Conservation (phyloP, 2,113 vertebrate species). For the Vireo altiloquus region DNA sequence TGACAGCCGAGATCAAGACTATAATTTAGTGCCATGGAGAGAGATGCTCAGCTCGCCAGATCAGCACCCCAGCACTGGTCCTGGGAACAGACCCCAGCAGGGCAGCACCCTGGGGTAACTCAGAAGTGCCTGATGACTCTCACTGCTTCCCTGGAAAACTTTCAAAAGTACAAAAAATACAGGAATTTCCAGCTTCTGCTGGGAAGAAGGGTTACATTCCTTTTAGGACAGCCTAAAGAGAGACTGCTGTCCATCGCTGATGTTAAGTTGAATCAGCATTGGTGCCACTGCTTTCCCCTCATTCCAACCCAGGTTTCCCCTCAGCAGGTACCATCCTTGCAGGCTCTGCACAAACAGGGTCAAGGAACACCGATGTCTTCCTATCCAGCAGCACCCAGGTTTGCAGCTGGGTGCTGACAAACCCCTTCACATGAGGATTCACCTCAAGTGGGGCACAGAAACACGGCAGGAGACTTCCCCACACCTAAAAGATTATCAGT, state of each 20-base stretch:
- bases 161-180: neutral
- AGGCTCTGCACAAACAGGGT: neutral
- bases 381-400: neutral
- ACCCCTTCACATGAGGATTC: neutral
- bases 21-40: neutral
- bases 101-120: neutral
- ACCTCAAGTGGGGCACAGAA: neutral
- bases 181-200: neutral
- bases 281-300: neutral
- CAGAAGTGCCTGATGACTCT: neutral
- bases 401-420: neutral
- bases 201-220: neutral
- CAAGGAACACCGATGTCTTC: neutral
- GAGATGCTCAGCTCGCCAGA: neutral
- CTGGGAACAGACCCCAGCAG: neutral
- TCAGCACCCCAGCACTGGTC: neutral
- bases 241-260: neutral
- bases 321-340: neutral
- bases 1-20: neutral
- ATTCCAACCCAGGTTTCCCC: fast-evolving
- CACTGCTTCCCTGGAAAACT: neutral
- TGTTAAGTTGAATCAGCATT: fast-evolving
- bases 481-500: neutral
- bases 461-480: neutral
- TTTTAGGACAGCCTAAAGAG: neutral